phyloP scores from a whole-genome alignment of 2,113 vertebrate genomes.

The Sphyrna mokarran region DNA sequence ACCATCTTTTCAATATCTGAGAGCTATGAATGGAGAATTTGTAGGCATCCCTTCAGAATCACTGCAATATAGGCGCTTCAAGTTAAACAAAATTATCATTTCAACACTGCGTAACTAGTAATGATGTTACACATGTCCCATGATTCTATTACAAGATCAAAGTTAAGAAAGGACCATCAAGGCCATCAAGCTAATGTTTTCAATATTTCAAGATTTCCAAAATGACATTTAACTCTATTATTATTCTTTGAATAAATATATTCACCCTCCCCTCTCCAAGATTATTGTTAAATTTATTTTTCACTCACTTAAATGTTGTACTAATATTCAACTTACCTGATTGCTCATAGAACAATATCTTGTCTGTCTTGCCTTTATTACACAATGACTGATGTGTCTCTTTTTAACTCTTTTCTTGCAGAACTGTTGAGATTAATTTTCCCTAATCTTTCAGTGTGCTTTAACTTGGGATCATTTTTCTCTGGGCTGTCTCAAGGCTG shows the following conservation, averaged over 20 bases:
- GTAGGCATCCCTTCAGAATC: neutral
- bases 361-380: neutral
- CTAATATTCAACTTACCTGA: neutral
- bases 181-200: neutral
- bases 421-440: neutral
- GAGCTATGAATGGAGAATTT: neutral
- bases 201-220: neutral
- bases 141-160: neutral
- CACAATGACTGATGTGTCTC: neutral
- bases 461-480: neutral
- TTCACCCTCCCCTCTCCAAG: too few relatives aligned
- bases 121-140: neutral
- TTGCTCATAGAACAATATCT: neutral
- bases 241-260: neutral
- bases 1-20: neutral
- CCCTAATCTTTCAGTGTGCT: neutral
- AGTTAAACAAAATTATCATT: neutral
- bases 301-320: neutral
- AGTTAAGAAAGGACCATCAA: neutral
- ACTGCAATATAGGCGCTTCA: neutral
- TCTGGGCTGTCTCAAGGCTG: neutral
- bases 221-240: neutral
- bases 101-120: neutral
- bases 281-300: neutral
- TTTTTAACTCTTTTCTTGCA: neutral